Conservation (phyloP, 2,888 invertebrate genomes). For the Chaitophorus viminalis region DNA sequence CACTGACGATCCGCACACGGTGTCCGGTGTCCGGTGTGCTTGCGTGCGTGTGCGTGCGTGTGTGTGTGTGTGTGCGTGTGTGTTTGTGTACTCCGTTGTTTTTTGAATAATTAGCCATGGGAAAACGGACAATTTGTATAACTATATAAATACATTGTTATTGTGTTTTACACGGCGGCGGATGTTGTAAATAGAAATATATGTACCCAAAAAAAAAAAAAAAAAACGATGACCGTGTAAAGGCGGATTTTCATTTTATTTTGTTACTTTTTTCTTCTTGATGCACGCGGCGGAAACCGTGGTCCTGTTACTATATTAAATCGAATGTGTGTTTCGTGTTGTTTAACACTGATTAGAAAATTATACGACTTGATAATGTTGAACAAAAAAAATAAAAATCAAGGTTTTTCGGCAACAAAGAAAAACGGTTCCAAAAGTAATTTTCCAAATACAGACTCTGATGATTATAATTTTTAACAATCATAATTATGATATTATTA, state of each 20-base stretch:
- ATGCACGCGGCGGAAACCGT: not conserved
- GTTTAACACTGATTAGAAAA: conserved; percentile 29
- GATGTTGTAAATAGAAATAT: conserved; percentile 27
- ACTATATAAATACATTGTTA: not conserved
- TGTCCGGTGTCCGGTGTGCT: not conserved
- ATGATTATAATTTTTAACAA: not conserved
- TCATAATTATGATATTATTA: no score
- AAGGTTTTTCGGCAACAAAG: conserved; percentile 32
- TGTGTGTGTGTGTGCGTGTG: not conserved
- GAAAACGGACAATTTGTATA: conserved; percentile 16
- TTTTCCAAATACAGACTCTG: not conserved
- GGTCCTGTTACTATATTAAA: conserved; percentile 24
- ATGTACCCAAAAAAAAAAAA: not conserved
- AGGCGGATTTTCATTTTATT: conserved; percentile 11
- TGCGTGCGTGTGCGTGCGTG: not conserved
- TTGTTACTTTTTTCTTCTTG: not conserved
- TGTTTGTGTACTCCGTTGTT: not conserved
- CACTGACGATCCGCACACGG: not conserved
- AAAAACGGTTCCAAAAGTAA: not conserved
- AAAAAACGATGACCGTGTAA: not conserved
- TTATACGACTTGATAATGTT: not conserved
- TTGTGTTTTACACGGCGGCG: not conserved
- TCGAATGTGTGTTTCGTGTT: not conserved
- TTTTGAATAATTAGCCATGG: conserved; percentile 28
- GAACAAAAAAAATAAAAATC: conserved; percentile 13